Base-by-base conservation (phyloP, 2,888 invertebrate genomes). In the Coenonympha glycerion region DNA sequence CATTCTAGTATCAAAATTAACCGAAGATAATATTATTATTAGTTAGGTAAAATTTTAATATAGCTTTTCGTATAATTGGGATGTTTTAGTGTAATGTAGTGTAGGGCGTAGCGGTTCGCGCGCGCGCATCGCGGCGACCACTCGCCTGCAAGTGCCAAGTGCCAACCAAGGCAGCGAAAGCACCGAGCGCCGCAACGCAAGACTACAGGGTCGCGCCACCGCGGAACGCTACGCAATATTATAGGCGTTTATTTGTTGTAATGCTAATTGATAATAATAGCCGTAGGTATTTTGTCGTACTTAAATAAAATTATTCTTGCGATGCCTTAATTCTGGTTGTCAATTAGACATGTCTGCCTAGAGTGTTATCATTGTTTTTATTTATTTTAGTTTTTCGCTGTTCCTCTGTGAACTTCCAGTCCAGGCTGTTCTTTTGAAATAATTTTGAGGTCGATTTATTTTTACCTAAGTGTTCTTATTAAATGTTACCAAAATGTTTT, bases 401-500 rank as follows among this genome's bases (percentile, higher is more conserved):
- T 88, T 88, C 74, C 83, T 76, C 87, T 86, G 87, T 76, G 87
- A 86, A 88, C 87, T 86, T 85, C 82, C 87, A 84, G 84, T 86
- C 85, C 86, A 83, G 87, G 87, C 87, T 88, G 87, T 88, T 87
- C 87, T 87, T 86, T 87, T 86, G 69, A 85, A 87, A 88, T 88
- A 69, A 88, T 88, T 88, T 88, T 87, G 83, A 83, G 72, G 88
- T 88, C 85, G 84, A 85, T 87, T 88, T 87, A 88, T 87, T 88
- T 87, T 88, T 87, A 88, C 88, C 88, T 88, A 88, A 88, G 88
- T 88, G 88, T 88, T 88, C 88, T 88, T 88, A 88, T 88, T 88
- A 88, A 88, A 88, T 88, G 88, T 88, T 88, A 88, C 88, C 88
- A 88, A 88, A 88, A 88, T 88, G 88, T 88, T 88, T 88, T 88